phyloP scores from a whole-genome alignment of 1,140 invertebrate species.

The Drosophila bocki region DNA sequence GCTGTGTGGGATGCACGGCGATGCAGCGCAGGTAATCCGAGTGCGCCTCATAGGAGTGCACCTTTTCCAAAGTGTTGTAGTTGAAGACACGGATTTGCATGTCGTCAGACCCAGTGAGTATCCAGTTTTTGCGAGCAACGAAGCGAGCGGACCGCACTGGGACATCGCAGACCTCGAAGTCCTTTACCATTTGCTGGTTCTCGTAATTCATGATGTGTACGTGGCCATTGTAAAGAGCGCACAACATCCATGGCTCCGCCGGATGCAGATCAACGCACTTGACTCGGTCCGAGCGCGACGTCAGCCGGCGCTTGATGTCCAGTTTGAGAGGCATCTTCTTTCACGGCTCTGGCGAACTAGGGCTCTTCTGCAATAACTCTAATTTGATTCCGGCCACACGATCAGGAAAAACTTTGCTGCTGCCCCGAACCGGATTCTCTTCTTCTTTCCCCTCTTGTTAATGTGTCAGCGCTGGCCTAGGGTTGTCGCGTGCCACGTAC shows the following conservation, averaged over 20 bases:
- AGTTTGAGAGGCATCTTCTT: slow-evolving; percentile 92
- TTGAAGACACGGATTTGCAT: slow-evolving; percentile 98
- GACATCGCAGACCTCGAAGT: slow-evolving; percentile 94
- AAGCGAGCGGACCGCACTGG: slow-evolving; percentile 98
- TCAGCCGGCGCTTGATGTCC: slow-evolving; percentile 99
- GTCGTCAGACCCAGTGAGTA: slow-evolving; percentile 98
- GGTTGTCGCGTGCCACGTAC: slow-evolving; percentile 69
- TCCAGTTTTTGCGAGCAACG: slow-evolving; percentile 99
- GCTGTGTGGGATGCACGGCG: slow-evolving; percentile 98
- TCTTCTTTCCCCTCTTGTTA: slow-evolving; percentile 61
- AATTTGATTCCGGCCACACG: slow-evolving; percentile 50
- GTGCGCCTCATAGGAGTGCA: slow-evolving; percentile 98
- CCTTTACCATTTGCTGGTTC: slow-evolving; percentile 88
- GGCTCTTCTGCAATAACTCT: slow-evolving; percentile 20
- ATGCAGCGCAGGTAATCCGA: slow-evolving; percentile 99
- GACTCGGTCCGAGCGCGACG: slow-evolving; percentile 98
- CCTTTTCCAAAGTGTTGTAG: slow-evolving; percentile 98
- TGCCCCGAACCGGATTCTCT: slow-evolving; percentile 22
- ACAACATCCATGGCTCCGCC: slow-evolving; percentile 98
- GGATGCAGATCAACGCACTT: slow-evolving; percentile 99
- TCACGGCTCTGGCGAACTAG: slow-evolving; percentile 30
- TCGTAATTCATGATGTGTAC: slow-evolving; percentile 99
- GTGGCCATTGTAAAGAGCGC: slow-evolving; percentile 98
- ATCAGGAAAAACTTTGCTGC: slow-evolving; percentile 58
- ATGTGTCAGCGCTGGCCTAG: slow-evolving; percentile 64